Evolutionary conservation across 2,113 vertebrate genomes (phyloP).

Genomic region (Cavia porcellus): DNA sequence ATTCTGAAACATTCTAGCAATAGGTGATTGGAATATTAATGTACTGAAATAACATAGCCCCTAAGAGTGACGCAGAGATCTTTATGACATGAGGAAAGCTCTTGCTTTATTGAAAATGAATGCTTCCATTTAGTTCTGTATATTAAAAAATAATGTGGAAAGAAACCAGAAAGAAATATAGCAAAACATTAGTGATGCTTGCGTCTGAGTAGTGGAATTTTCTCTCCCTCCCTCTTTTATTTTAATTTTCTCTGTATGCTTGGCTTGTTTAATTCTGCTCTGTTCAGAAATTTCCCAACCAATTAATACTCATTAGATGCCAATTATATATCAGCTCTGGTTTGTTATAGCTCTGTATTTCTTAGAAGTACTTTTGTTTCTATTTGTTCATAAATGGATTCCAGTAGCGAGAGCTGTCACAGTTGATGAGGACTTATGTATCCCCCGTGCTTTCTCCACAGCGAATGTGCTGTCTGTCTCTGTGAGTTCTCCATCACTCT

Average conservation of each 20-base stretch:
- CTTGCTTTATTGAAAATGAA: conserved; percentile 2
- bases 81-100: background rate
- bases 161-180: background rate
- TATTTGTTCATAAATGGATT: background rate
- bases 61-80: background rate
- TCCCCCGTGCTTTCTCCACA: background rate
- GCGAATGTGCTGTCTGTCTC: background rate
- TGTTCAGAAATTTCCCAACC: conserved; percentile 18
- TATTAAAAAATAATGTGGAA: conserved; percentile 18
- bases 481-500: background rate
- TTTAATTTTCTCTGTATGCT: background rate
- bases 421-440: background rate
- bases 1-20: conserved; percentile 28
- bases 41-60: conserved; percentile 10
- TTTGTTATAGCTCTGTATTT: background rate
- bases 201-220: background rate
- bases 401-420: background rate
- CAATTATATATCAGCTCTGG: background rate
- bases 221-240: background rate
- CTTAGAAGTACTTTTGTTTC: conserved; percentile 7
- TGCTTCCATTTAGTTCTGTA: conserved; percentile 8
- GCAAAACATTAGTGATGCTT: conserved; percentile 15
- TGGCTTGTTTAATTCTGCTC: conserved; percentile 39
- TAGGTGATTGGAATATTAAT: conserved; percentile 22
- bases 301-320: conserved; percentile 47